Percentiles rank a stretch among this genome's conserved stretches.
phyloP scores from a whole-genome alignment of 2,113 vertebrate species.

The Cynocephalus volans region DNA sequence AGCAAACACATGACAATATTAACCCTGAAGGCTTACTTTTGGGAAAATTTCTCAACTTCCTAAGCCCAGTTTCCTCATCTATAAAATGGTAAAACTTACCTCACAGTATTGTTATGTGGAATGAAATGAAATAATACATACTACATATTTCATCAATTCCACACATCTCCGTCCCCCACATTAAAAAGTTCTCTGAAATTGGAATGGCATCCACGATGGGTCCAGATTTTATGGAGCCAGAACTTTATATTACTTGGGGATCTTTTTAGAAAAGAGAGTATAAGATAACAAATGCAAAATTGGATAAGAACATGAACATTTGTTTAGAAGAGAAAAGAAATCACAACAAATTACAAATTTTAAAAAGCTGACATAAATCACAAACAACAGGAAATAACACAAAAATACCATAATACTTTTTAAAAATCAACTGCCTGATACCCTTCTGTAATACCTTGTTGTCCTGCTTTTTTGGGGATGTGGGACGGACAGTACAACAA shows the following conservation, averaged over 20 bases:
- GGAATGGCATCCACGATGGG: not conserved
- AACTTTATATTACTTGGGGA: slow-evolving; percentile 5
- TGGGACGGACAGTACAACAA: not conserved
- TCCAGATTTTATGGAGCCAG: slow-evolving; percentile 5
- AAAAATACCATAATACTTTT: not conserved
- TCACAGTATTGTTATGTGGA: not conserved
- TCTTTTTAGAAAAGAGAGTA: not conserved
- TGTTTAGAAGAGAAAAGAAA: slow-evolving; percentile 48
- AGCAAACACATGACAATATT: not conserved
- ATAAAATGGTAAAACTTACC: not conserved
- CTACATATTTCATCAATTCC: not conserved
- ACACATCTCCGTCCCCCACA: not conserved
- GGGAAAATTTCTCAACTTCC: not conserved
- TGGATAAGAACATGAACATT: slow-evolving; percentile 40
- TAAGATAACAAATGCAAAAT: slow-evolving; percentile 56
- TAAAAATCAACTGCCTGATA: not conserved
- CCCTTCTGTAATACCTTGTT: not conserved
- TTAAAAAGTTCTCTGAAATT: slow-evolving; percentile 37
- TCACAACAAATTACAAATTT: slow-evolving; percentile 35
- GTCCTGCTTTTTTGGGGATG: not conserved
- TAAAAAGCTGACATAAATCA: slow-evolving; percentile 17
- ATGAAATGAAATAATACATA: not conserved
- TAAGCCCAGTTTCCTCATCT: not conserved
- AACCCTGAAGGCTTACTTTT: not conserved
- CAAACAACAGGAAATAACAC: not conserved